These are phyloP conservation scores for Arge pagana DNA, from an alignment of 2,888 invertebrate genomes.

Conservation along the genomic window DNA sequence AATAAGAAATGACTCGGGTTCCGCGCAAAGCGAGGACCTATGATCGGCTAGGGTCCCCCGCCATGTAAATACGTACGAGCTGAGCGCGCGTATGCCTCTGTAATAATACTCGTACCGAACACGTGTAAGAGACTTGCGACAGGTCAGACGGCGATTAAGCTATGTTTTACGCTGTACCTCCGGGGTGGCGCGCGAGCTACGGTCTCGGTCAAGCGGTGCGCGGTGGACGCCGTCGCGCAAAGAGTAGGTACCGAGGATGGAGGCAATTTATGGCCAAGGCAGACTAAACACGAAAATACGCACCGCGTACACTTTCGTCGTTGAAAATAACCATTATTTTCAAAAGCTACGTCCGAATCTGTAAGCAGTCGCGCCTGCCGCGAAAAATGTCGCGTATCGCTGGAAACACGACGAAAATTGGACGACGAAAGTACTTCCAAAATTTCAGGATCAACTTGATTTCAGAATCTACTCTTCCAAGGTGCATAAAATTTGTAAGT, in stretches of 20 bases:
- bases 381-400: too few species aligned
- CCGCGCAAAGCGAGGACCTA: neutral
- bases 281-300: constrained; percentile 9
- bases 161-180: neutral
- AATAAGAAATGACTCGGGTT: too few species aligned
- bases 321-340: too few species aligned
- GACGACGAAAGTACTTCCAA: too few species aligned
- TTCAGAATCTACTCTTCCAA: too few species aligned
- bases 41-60: neutral
- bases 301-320: too few species aligned
- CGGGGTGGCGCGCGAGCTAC: neutral
- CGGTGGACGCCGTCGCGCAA: neutral
- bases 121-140: too few species aligned
- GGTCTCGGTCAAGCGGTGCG: neutral
- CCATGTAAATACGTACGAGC: neutral
- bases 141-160: neutral
- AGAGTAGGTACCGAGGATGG: neutral
- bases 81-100: neutral
- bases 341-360: too few species aligned
- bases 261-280: neutral
- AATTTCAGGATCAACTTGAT: too few species aligned
- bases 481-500: too few species aligned
- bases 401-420: too few species aligned
- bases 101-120: neutral
- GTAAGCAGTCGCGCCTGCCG: too few species aligned